Conservation (phyloP, 2,888 invertebrate genomes). For the Orthonevra nobilis region DNA sequence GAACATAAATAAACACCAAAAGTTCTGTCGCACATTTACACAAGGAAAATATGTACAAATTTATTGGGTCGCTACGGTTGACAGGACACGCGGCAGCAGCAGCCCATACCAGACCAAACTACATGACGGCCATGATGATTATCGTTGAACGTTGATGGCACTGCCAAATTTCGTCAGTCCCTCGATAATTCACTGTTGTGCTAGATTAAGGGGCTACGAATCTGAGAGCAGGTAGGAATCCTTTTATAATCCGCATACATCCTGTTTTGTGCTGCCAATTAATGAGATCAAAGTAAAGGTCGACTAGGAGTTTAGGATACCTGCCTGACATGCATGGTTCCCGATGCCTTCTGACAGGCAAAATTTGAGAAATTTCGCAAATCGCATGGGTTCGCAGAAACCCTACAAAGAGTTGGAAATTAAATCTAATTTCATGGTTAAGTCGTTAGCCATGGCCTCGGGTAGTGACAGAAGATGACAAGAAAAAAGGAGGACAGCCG, state of each 20-base stretch:
- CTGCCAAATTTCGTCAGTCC: conserved; percentile 63
- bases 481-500: conserved; percentile 32
- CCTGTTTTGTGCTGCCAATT: conserved; percentile 33
- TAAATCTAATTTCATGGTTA: conserved; percentile 61
- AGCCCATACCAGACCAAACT: neutral
- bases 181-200: conserved; percentile 54
- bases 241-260: conserved; percentile 39
- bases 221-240: conserved; percentile 42
- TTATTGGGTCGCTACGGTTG: conserved; percentile 62
- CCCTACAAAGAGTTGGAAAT: conserved; percentile 45
- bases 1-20: conserved; percentile 65
- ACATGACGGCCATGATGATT: conserved; percentile 52
- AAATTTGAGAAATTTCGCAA: conserved; percentile 34
- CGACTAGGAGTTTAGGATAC: conserved; percentile 4
- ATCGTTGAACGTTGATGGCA: conserved; percentile 43
- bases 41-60: conserved; percentile 38
- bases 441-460: conserved; percentile 20
- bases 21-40: conserved; percentile 53
- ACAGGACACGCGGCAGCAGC: conserved; percentile 53
- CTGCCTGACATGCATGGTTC: conserved; percentile 30
- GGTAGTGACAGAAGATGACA: conserved; percentile 28
- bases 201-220: conserved; percentile 23
- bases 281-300: conserved; percentile 38
- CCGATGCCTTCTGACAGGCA: conserved; percentile 43
- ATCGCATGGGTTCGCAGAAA: conserved; percentile 55